phyloP scores from a whole-genome alignment of 2,888 invertebrate genomes.

The Drosophila dives region DNA sequence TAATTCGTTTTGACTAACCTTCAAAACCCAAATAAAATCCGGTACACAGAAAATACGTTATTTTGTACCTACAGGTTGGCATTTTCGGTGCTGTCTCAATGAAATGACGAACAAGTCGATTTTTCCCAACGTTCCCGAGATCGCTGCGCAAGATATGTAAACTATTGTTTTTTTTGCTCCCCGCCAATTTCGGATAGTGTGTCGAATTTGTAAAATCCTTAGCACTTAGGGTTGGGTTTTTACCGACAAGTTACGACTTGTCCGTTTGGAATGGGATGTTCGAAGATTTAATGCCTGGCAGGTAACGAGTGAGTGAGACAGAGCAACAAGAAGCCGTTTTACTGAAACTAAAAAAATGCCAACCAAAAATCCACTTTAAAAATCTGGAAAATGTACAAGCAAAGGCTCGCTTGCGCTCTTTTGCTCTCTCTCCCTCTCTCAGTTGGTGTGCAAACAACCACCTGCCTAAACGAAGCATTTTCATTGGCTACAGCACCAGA shows the following conservation, averaged over 20 bases:
- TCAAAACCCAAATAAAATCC: slow-evolving; percentile 53
- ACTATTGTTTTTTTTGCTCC: slow-evolving; percentile 49
- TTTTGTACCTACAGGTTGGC: slow-evolving; percentile 57
- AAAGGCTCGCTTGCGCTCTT: slow-evolving; percentile 12
- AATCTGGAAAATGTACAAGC: slow-evolving; percentile 34
- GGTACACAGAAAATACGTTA: slow-evolving; percentile 65
- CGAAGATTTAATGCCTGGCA: slow-evolving; percentile 47
- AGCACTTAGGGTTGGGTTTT: slow-evolving; percentile 52
- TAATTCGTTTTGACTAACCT: slow-evolving; percentile 81
- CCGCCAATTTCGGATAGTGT: slow-evolving; percentile 61
- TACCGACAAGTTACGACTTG: slow-evolving; percentile 69
- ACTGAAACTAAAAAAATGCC: slow-evolving; percentile 35
- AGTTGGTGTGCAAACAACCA: slow-evolving; percentile 59
- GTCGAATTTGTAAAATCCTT: slow-evolving; percentile 73
- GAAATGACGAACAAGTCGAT: slow-evolving; percentile 66
- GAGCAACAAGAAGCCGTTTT: slow-evolving; percentile 37
- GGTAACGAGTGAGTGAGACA: slow-evolving; percentile 59
- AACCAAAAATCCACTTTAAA: slow-evolving; percentile 50
- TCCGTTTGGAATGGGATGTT: slow-evolving; percentile 46
- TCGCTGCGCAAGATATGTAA: slow-evolving; percentile 57
- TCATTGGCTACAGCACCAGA: slow-evolving; percentile 57
- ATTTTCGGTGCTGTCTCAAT: slow-evolving; percentile 55
- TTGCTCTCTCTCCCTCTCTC: slow-evolving; percentile 18
- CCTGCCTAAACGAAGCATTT: slow-evolving; percentile 63
- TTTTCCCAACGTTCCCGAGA: slow-evolving; percentile 56